Evolutionary conservation across 2,113 vertebrate genomes (phyloP), one percentile per base, ranked within the genome.

Genomic region (Morone saxatilis): DNA sequence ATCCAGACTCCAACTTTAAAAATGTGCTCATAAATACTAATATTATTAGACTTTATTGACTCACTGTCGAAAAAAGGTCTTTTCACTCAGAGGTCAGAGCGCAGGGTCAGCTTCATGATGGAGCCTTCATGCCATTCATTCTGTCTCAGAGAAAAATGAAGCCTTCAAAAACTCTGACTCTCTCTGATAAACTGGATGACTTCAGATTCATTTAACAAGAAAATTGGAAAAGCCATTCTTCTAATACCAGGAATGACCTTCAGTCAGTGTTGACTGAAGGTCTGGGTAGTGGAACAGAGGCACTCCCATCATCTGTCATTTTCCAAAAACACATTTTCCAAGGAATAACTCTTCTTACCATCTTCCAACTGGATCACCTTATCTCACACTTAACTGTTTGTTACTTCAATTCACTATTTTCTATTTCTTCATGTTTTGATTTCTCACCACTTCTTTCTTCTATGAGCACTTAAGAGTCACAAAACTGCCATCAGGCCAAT

Each of bases 231-330:
- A 62, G n/a, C n/a, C 71, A 57, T 76, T 62, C n/a, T 47, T 80
- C 50, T 72, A 25, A 79, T 50, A 47, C 66, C 47, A 10, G 47
- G 6, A 2, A 31, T 25, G 72, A 72, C 77, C 74, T 88, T 67
- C 60, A 66, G 47, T 7, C 60, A 41, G 0, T 43, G 2, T 41
- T 11, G 72, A 51, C 48, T 50, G 82, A 71, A 71, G 61, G 71
- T 86, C 38, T 38, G 73, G 41, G 6, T 66, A 81, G 81, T 81
- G 56, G 81, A 77, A 63, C 73, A 81, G 78, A 78, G 78, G n/a
- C 40, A 7, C 50, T 48, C 10, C 36, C 59, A 36, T 81, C 80
- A 83, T 77, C 76, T 50, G 57, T 73, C 80, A 76, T 41, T 66
- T 43, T n/a, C 25, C 41, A 66, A 43, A 59, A 70, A 51, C 5